These are phyloP conservation scores for Pterocles burchelli DNA, from an alignment of 2,113 vertebrate genomes.

Conservation along the genomic window DNA sequence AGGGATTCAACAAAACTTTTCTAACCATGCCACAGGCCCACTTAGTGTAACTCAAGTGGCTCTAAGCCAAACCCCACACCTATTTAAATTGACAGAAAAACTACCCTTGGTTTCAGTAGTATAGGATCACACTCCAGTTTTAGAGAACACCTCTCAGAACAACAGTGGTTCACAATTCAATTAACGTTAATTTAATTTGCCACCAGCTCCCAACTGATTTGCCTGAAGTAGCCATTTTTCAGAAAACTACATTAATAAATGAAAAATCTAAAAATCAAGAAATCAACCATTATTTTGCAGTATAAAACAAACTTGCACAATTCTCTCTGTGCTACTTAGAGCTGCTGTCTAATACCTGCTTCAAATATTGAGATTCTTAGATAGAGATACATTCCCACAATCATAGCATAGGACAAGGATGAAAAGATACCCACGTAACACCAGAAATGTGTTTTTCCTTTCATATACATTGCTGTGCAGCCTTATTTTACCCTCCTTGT, in stretches of 20 bases:
- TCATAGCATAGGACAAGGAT: accelerated
- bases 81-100: slow-evolving; percentile 26
- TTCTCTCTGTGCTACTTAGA: neutral
- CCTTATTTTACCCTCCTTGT: neutral
- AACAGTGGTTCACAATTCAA: slow-evolving; percentile 35
- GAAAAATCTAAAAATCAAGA: neutral
- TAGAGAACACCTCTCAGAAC: slow-evolving; percentile 39
- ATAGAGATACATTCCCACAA: neutral
- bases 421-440: neutral
- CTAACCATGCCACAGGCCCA: neutral
- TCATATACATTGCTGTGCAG: neutral
- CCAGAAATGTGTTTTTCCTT: neutral
- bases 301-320: neutral
- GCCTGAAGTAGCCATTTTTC: neutral
- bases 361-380: neutral
- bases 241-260: neutral
- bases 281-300: neutral
- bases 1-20: slow-evolving; percentile 23
- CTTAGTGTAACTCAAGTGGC: slow-evolving; percentile 21
- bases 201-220: slow-evolving; percentile 1
- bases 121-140: neutral
- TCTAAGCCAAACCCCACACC: slow-evolving; percentile 48
- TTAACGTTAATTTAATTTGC: slow-evolving; percentile 39
- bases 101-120: neutral
- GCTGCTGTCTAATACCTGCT: neutral